Base-by-base conservation (phyloP, 64 coral and sea anemone genomes). In the Stichodactyla mertensii region DNA sequence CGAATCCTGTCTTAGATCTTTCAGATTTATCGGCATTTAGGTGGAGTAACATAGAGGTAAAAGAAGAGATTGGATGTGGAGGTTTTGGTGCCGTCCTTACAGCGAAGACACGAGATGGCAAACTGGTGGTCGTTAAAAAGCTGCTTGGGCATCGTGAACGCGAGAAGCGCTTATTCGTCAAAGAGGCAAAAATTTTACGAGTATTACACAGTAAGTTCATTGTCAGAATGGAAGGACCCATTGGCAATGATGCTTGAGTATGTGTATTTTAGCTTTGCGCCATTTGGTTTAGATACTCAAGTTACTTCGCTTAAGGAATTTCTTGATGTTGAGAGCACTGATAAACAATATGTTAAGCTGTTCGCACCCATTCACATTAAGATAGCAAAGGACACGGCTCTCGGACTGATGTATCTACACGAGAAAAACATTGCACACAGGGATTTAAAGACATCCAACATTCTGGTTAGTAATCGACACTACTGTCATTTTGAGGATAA, bases 391-490 rank as follows among this genome's bases (percentile, higher is more conserved):
- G 88, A 93, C 51, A 58, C 88, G 54, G 51, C 91, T 9, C 59
- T 61, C 20, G 91, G 85, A 67, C 69, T 93, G 24, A 6, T 45
- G 4, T 90, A 90, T 22, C 82, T 93, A n/a, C 91, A 97, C 77
- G n/a, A 31, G 24, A 53, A 52, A 5, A 82, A 87, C 8, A 83
- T 87, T 16, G 85, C 57, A 11, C 91, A 97, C 53, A 86, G 94
- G 26, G 94, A 97, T 61, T 70, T 97, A 55, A 97, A 97, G 31
- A 88, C 94, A 54, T 83, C 82, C 16, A 97, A 97, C 57, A 59
- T 97, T 7, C 55, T 97, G n/a, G 84, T 97, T 52, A 88, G 88
- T 14, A 97, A 97, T 77, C 86, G 88, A 24, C 94, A 97, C 84
- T 97, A 97, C 16, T 94, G 66, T 28, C 8, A 74, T 10, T 77